phyloP scores from a whole-genome alignment of 2,797 vertebrate genomes.

The Onychomys leucogaster region DNA sequence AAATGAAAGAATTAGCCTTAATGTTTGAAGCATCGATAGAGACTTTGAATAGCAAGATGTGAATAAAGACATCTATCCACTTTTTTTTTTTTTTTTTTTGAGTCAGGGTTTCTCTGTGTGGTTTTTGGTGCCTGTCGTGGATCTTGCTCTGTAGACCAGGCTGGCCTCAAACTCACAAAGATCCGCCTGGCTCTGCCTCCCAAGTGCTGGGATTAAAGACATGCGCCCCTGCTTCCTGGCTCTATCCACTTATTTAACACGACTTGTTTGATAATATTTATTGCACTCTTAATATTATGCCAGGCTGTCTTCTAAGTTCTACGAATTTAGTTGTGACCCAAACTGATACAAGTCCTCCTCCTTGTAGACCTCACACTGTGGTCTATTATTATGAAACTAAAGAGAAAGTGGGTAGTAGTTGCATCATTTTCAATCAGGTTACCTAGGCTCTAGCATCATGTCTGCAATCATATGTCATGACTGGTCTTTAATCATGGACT shows the following conservation, averaged over 20 bases:
- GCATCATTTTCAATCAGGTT: slow-evolving; percentile 4
- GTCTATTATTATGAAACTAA: slow-evolving; percentile 37
- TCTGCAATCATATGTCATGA: neutral
- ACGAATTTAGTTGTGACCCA: neutral
- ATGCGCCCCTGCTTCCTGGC: too few species aligned
- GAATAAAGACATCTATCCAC: neutral
- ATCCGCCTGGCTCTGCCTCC: too few species aligned
- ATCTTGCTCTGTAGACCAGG: too few species aligned
- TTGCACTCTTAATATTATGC: neutral
- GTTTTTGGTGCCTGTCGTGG: too few species aligned
- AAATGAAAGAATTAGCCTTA: neutral
- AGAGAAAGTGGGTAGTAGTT: neutral
- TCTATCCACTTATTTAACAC: neutral
- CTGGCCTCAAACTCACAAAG: too few species aligned
- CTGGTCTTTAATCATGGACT: slow-evolving; percentile 22
- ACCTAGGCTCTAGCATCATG: neutral
- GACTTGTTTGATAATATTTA: slow-evolving; percentile 30
- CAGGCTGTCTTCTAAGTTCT: neutral
- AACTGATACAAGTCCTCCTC: slow-evolving; percentile 7
- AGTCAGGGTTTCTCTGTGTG: too few species aligned
- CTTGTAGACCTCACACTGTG: neutral
- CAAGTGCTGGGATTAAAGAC: too few species aligned
- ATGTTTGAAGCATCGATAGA: neutral
- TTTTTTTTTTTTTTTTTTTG: neutral
- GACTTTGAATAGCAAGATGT: slow-evolving; percentile 5